These are phyloP conservation scores for Chionomys nivalis DNA, from an alignment of 2,113 vertebrate genomes.

Conservation along the genomic window DNA sequence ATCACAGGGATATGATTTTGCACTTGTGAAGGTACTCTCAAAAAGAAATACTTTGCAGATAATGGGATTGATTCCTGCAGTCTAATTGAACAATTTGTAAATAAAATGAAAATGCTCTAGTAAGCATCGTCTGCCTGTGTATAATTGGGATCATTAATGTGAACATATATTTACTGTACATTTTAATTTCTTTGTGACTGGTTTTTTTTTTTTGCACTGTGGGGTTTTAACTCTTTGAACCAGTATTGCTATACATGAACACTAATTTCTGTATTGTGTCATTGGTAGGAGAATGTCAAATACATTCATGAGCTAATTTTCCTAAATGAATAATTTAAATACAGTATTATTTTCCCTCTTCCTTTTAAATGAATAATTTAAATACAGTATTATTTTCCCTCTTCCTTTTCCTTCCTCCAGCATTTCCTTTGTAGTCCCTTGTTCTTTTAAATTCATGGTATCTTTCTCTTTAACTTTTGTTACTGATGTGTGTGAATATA, in stretches of 20 bases:
- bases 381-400: neutral
- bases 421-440: neutral
- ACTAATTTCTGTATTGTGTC: neutral
- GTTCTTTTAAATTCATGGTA: neutral
- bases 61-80: neutral
- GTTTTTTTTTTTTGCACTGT: neutral
- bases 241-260: neutral
- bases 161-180: too few species aligned
- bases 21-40: neutral
- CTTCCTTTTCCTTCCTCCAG: neutral
- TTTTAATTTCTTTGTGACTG: neutral
- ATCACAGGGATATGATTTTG: neutral
- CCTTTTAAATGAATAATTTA: neutral
- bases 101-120: neutral
- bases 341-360: neutral
- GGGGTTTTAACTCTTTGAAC: neutral
- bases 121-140: neutral
- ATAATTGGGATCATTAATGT: neutral
- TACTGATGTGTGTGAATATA: neutral
- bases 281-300: neutral
- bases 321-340: neutral
- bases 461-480: neutral
- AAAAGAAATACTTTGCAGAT: neutral
- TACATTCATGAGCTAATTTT: neutral
- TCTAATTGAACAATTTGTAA: neutral